Percentiles rank a stretch among this genome's conserved stretches.
Conservation (phyloP, 2,888 invertebrate species). For the Tuta absoluta region DNA sequence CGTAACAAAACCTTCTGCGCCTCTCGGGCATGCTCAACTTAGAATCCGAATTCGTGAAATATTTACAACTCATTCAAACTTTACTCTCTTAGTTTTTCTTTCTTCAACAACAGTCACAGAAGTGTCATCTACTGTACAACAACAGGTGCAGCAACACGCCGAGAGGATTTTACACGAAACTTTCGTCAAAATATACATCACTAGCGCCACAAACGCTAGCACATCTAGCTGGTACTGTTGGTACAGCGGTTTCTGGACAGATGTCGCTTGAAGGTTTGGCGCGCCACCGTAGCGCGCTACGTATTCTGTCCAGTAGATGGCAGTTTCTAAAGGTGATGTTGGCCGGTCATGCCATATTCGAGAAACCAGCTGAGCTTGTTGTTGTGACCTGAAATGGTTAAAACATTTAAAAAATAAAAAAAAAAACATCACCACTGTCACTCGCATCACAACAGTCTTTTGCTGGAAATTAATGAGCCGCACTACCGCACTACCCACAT, state of each 20-base stretch:
- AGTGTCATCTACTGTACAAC: slow-evolving; percentile 41
- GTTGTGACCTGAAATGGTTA: slow-evolving; percentile 54
- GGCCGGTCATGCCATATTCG: slow-evolving; percentile 81
- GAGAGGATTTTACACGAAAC: slow-evolving; percentile 63
- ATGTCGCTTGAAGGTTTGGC: slow-evolving; percentile 63
- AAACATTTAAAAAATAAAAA: too few relatives aligned
- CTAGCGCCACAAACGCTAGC: slow-evolving; percentile 61
- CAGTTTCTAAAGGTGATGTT: slow-evolving; percentile 79
- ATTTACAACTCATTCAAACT: slow-evolving; percentile 59
- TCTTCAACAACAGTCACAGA: slow-evolving; percentile 52
- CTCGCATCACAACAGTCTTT: too few relatives aligned
- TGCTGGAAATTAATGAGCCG: too few relatives aligned
- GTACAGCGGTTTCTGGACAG: slow-evolving; percentile 62
- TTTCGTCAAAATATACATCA: slow-evolving; percentile 58
- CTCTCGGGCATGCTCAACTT: neutral
- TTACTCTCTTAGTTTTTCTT: slow-evolving; percentile 64
- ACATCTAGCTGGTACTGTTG: slow-evolving; percentile 71
- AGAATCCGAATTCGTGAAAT: neutral
- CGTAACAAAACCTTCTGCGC: neutral
- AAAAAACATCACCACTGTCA: too few relatives aligned
- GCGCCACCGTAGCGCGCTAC: slow-evolving; percentile 73
- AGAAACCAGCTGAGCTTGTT: slow-evolving; percentile 69
- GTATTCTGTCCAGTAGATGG: slow-evolving; percentile 83
- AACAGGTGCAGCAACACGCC: slow-evolving; percentile 64
- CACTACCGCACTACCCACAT: too few relatives aligned